A percentile compares a stretch with the other conserved stretches of the same genome.
Conservation (phyloP, 1,140 invertebrate genomes). For the Copidosoma floridanum region DNA sequence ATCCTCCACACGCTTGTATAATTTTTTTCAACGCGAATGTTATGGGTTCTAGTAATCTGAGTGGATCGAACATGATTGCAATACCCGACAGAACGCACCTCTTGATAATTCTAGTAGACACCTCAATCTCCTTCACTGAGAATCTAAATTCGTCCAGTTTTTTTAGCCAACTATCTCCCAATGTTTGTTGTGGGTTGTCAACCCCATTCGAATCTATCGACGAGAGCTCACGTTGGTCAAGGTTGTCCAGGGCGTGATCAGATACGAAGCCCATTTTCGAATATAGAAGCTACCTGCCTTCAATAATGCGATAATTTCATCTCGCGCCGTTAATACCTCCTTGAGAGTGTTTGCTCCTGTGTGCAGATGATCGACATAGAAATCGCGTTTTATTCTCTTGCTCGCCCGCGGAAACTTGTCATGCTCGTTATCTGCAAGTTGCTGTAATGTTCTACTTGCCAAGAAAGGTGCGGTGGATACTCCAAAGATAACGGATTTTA, state of each 20-base stretch:
- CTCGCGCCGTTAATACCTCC: background rate
- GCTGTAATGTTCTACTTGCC: slow-evolving; percentile 2
- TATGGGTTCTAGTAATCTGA: slow-evolving; percentile 14
- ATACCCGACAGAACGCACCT: slow-evolving; percentile 16
- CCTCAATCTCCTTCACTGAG: background rate
- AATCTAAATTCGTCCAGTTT: slow-evolving; percentile 2
- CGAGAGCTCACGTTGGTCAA: background rate
- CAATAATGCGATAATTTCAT: background rate
- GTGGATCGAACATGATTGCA: slow-evolving; percentile 19
- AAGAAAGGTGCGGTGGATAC: background rate
- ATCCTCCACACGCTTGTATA: slow-evolving; percentile 6
- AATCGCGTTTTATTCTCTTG: background rate
- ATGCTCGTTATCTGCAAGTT: slow-evolving; percentile 2
- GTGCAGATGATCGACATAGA: slow-evolving; percentile 15
- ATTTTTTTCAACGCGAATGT: slow-evolving; percentile 15
- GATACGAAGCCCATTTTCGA: background rate
- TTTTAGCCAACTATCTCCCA: slow-evolving; percentile 8
- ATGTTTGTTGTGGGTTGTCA: background rate
- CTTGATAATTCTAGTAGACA: background rate
- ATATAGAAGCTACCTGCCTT: too few relatives aligned
- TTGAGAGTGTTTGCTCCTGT: background rate
- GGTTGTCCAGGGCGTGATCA: background rate
- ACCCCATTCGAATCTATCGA: background rate
- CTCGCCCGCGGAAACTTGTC: background rate
- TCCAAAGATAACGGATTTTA: slow-evolving; percentile 11